Conservation (phyloP, 2,113 vertebrate species). For the Cyprinus carpio region DNA sequence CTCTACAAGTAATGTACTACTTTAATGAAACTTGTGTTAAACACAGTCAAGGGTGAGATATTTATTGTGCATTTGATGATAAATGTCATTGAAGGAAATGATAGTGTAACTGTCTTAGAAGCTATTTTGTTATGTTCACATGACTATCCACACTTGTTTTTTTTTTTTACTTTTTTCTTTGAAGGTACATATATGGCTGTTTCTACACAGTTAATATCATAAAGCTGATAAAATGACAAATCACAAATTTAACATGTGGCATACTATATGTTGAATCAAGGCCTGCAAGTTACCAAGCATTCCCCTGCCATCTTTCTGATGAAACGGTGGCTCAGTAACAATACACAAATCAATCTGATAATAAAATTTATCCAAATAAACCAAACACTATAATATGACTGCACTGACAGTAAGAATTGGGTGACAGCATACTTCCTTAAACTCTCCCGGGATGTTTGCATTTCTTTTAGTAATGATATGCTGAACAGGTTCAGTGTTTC, state of each 20-base stretch:
- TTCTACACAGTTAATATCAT: not conserved
- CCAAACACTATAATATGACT: not conserved
- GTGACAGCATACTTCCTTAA: not conserved
- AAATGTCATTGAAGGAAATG: conserved; percentile 18
- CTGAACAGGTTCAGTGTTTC: not conserved
- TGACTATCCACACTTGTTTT: not conserved
- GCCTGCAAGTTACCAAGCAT: not conserved
- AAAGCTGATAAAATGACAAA: not conserved
- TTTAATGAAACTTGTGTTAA: conserved; percentile 83
- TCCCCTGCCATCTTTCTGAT: not conserved
- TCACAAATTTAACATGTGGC: not conserved
- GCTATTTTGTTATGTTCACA: not conserved
- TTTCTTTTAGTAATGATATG: not conserved
- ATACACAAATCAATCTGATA: conserved; percentile 1
- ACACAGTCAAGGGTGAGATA: conserved; percentile 61
- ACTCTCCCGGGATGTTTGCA: not conserved
- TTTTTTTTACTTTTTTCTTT: too few species aligned
- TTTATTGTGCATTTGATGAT: conserved; percentile 45
- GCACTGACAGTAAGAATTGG: not conserved
- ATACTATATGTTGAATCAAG: not conserved
- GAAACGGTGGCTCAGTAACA: not conserved
- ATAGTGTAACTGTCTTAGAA: not conserved
- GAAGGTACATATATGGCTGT: not conserved
- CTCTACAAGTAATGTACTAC: conserved; percentile 78
- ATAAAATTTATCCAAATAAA: not conserved